Evolutionary conservation across 2,113 vertebrate genomes (phyloP).

Genomic region (Hypocryptadius cinnamomeus): DNA sequence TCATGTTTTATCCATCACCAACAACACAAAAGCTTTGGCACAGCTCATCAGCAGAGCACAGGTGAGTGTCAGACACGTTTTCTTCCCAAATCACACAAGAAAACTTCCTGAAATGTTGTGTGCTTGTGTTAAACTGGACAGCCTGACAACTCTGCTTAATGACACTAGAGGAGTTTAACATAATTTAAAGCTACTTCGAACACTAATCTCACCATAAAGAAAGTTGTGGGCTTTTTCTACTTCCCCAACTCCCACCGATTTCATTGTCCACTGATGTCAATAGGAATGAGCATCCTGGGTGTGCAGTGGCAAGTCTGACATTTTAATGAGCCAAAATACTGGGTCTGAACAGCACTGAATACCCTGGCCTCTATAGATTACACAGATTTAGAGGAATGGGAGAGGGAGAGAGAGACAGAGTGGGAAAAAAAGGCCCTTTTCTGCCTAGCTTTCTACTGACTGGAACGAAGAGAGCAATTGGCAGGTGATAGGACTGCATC

Average conservation of each 20-base stretch:
- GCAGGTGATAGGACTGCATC: neutral
- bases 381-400: neutral
- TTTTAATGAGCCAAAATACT: slow-evolving; percentile 8
- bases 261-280: slow-evolving; percentile 1
- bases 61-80: neutral
- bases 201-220: neutral
- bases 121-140: neutral
- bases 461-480: neutral
- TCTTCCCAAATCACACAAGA: neutral
- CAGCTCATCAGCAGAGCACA: neutral
- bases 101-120: neutral
- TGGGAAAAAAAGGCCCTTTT: neutral
- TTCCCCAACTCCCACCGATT: neutral
- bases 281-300: neutral
- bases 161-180: neutral
- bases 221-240: neutral
- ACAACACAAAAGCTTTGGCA: neutral
- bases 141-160: neutral
- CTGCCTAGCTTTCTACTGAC: neutral
- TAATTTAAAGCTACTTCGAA: slow-evolving; percentile 4
- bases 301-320: neutral
- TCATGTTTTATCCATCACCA: neutral
- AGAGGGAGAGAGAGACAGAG: neutral
- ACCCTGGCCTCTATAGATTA: neutral
- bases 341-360: neutral